A percentile compares a stretch with the other conserved stretches of the same genome.
phyloP scores from a whole-genome alignment of 2,113 vertebrate genomes.

The Pavo muticus region DNA sequence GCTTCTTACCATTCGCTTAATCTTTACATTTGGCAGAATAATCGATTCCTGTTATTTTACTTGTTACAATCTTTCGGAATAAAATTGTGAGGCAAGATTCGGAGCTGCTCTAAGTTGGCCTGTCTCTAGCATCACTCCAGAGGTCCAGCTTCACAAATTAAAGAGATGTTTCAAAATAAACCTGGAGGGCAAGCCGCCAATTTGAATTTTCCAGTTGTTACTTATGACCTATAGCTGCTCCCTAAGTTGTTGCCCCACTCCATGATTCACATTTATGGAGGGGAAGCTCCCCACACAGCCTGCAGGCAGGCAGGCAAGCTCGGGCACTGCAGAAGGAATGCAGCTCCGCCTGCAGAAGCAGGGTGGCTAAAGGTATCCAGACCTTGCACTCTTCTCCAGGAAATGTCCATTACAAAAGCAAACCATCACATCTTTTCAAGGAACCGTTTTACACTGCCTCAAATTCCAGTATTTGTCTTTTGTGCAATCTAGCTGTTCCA shows the following conservation, averaged over 20 bases:
- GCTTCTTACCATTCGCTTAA: not conserved
- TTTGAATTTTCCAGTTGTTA: constrained; percentile 22
- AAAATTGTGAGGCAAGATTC: not conserved
- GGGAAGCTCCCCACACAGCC: fast-evolving
- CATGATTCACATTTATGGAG: not conserved
- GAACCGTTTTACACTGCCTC: not conserved
- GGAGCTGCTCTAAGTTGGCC: not conserved
- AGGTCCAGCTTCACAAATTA: not conserved
- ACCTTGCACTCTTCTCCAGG: not conserved
- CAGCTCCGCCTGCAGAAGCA: not conserved
- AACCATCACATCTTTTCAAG: not conserved
- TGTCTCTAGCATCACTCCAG: not conserved
- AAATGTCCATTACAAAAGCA: not conserved
- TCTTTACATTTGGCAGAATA: not conserved
- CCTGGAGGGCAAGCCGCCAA: not conserved
- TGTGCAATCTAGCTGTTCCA: not conserved
- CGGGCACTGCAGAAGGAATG: fast-evolving
- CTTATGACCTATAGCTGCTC: not conserved
- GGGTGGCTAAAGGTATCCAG: not conserved
- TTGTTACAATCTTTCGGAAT: not conserved
- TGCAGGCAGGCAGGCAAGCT: not conserved
- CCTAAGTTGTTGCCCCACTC: not conserved
- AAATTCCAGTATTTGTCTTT: not conserved
- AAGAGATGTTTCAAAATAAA: not conserved
- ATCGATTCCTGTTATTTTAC: constrained; percentile 7